phyloP scores from a whole-genome alignment of 2,888 invertebrate species.

The Julus scandinavius region DNA sequence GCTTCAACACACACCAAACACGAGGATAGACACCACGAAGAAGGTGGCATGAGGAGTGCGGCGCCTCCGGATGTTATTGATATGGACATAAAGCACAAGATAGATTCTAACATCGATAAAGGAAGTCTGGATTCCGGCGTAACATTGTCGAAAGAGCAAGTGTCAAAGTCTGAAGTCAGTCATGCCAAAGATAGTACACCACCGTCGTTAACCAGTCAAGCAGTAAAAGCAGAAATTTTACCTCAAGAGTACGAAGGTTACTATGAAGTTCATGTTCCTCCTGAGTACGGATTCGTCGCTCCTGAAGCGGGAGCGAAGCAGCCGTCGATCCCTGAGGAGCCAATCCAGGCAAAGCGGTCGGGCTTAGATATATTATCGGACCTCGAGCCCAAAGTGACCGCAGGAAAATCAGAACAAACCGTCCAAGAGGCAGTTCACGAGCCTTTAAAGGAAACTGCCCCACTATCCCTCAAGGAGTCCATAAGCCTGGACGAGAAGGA shows the following conservation, averaged over 20 bases:
- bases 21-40: constrained; percentile 13
- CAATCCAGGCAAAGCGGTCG: not conserved
- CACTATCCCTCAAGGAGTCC: constrained; percentile 54
- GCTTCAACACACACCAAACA: constrained; percentile 50
- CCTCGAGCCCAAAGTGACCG: not conserved
- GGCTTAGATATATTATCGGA: constrained; percentile 51
- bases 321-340: not conserved
- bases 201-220: not conserved
- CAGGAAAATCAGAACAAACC: not conserved
- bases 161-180: not conserved
- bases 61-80: constrained; percentile 51
- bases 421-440: constrained; percentile 38
- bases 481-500: constrained; percentile 56
- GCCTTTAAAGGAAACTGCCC: not conserved
- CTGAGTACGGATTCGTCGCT: not conserved
- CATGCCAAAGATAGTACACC: not conserved
- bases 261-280: constrained; percentile 54
- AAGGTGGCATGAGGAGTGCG: not conserved
- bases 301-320: not conserved
- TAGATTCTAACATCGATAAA: not conserved
- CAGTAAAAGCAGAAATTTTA: not conserved
- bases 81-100: not conserved
- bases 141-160: not conserved
- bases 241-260: constrained; percentile 56
- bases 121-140: not conserved